A percentile compares a stretch with the other conserved stretches of the same genome.
Evolutionary conservation across 2,888 invertebrate species (phyloP).

Genomic region (Tinea pellionella): DNA sequence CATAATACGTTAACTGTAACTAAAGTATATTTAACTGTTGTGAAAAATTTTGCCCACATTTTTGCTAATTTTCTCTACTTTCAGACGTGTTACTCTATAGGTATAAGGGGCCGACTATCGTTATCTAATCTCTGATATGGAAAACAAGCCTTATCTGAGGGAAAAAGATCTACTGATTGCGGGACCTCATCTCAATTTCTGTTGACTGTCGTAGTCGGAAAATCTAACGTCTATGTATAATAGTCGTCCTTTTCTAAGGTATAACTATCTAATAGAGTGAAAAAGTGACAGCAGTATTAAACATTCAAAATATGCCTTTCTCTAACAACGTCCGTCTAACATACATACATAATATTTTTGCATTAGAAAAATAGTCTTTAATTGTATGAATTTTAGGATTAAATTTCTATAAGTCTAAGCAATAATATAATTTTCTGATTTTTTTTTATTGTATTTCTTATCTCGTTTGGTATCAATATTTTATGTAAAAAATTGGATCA

Average conservation of each 20-base stretch:
- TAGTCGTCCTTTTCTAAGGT: neutral
- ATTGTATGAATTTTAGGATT: neutral
- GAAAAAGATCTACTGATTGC: slow-evolving; percentile 11
- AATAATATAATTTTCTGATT: neutral
- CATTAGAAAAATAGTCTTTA: neutral
- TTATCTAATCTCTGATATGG: slow-evolving; percentile 11
- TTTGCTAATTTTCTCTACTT: slow-evolving; percentile 22
- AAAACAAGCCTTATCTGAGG: slow-evolving; percentile 6
- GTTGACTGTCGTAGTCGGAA: neutral
- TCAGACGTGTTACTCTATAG: neutral
- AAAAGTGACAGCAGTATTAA: neutral
- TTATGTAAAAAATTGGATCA: neutral
- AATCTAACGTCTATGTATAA: neutral
- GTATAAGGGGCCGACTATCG: neutral
- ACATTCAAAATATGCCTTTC: neutral
- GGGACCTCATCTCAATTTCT: neutral
- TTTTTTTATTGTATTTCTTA: neutral
- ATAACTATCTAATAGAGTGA: neutral
- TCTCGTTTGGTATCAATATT: neutral
- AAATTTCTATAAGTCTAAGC: neutral
- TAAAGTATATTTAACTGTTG: slow-evolving; percentile 55
- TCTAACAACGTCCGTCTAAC: neutral
- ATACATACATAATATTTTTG: neutral
- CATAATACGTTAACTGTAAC: slow-evolving; percentile 52
- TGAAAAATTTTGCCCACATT: slow-evolving; percentile 59